These are phyloP conservation scores for Poeciliopsis prolifica DNA, from an alignment of 2,113 vertebrate species.

Conservation along the genomic window DNA sequence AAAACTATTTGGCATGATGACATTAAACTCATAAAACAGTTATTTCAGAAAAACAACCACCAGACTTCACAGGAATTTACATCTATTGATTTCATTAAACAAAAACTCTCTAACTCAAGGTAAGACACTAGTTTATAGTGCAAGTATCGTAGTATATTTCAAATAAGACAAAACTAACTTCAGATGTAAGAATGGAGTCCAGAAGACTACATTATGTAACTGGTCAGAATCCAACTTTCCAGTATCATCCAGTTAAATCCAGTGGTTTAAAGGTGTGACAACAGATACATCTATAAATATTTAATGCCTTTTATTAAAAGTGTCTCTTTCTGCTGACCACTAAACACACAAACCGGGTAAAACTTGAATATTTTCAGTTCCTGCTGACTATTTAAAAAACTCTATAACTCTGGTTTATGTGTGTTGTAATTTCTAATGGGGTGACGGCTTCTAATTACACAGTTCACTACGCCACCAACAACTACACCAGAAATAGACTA, in stretches of 20 bases:
- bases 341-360: neutral
- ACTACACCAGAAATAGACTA: neutral
- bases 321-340: neutral
- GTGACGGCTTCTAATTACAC: neutral
- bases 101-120: no score
- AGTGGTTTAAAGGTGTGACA: neutral
- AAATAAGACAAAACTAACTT: no score
- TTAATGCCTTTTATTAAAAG: neutral
- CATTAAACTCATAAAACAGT: no score
- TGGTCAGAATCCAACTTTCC: neutral
- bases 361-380: neutral
- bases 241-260: neutral
- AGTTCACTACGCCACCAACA: neutral
- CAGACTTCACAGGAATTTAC: no score
- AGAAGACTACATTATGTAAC: neutral
- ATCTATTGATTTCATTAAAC: no score
- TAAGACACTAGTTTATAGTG: no score
- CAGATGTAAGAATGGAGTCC: neutral
- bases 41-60: no score
- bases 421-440: neutral
- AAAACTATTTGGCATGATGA: no score
- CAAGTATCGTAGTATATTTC: no score
- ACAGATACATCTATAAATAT: neutral
- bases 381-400: neutral
- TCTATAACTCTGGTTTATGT: neutral